These are phyloP conservation scores for Daboia siamensis DNA, from an alignment of 2,113 vertebrate genomes.

Conservation along the genomic window DNA sequence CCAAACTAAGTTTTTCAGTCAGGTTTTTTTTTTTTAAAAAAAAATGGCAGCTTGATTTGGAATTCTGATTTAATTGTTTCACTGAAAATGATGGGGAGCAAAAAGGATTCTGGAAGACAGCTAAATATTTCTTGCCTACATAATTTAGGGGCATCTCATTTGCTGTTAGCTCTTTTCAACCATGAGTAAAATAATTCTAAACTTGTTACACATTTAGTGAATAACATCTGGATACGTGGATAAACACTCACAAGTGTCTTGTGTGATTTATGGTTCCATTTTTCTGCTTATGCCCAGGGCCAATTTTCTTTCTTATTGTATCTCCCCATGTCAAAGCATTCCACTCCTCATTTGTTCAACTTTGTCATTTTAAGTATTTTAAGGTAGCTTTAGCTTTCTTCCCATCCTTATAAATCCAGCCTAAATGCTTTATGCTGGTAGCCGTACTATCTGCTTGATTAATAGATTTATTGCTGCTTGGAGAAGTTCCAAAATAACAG, in stretches of 20 bases:
- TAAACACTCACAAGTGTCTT: constrained; percentile 63
- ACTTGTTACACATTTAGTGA: constrained; percentile 56
- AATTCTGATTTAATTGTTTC: constrained; percentile 9
- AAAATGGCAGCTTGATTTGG: neutral
- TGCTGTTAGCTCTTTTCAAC: constrained; percentile 33
- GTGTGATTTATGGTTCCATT: constrained; percentile 63
- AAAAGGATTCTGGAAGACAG: constrained; percentile 42
- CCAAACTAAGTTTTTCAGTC: constrained; percentile 29
- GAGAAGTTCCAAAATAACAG: constrained; percentile 42
- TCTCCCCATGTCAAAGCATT: constrained; percentile 1
- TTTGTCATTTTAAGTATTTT: constrained; percentile 62
- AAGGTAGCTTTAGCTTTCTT: constrained; percentile 61
- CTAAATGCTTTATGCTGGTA: constrained; percentile 52
- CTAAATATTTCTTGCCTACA: constrained; percentile 40
- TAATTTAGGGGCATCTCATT: constrained; percentile 43
- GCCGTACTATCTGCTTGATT: constrained; percentile 40
- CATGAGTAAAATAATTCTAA: constrained; percentile 59
- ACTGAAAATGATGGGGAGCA: constrained; percentile 23
- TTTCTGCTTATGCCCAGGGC: constrained; percentile 52
- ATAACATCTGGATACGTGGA: constrained; percentile 62
- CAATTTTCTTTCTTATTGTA: constrained; percentile 40
- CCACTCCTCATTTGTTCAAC: constrained; percentile 55
- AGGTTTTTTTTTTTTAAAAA: neutral
- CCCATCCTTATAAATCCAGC: constrained; percentile 53
- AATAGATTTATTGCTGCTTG: constrained; percentile 43